Percentiles rank a stretch among this genome's conserved stretches.
phyloP scores from a whole-genome alignment of 2,888 invertebrate genomes.

The Nymphalis urticae region DNA sequence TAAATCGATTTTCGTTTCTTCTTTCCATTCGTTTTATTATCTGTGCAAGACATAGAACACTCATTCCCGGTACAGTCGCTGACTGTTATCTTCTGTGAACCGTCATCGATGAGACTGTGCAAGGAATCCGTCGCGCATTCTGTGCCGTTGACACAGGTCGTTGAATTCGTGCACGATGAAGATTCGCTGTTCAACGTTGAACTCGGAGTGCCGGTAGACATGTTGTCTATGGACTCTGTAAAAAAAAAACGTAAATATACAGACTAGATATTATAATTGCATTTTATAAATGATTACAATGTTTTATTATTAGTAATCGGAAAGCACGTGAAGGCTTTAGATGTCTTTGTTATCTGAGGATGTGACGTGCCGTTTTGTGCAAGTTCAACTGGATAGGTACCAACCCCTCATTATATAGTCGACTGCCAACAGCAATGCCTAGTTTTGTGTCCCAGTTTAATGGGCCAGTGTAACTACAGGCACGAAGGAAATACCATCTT shows the following conservation, averaged over 20 bases:
- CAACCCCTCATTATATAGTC: too few relatives aligned
- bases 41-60: conserved; percentile 26
- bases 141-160: conserved; percentile 13
- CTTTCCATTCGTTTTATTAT: conserved; percentile 6
- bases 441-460: too few relatives aligned
- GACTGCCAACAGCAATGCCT: too few relatives aligned
- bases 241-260: neutral
- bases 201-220: conserved; percentile 17
- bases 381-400: too few relatives aligned
- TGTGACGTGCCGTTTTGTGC: too few relatives aligned
- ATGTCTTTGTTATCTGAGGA: too few relatives aligned
- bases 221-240: neutral
- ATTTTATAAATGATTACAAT: too few relatives aligned
- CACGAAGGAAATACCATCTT: too few relatives aligned
- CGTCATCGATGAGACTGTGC: conserved; percentile 49
- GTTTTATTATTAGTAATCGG: too few relatives aligned
- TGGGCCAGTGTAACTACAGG: too few relatives aligned
- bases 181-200: conserved; percentile 11
- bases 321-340: too few relatives aligned
- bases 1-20: conserved; percentile 27
- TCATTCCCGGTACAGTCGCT: conserved; percentile 15
- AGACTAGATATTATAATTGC: too few relatives aligned
- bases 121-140: conserved; percentile 43
- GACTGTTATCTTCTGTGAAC: conserved; percentile 27
- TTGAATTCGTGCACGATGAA: conserved; percentile 15